A percentile compares a stretch with the other conserved stretches of the same genome.
Conservation (phyloP, 2,113 vertebrate genomes). For the Etheostoma cragini region DNA sequence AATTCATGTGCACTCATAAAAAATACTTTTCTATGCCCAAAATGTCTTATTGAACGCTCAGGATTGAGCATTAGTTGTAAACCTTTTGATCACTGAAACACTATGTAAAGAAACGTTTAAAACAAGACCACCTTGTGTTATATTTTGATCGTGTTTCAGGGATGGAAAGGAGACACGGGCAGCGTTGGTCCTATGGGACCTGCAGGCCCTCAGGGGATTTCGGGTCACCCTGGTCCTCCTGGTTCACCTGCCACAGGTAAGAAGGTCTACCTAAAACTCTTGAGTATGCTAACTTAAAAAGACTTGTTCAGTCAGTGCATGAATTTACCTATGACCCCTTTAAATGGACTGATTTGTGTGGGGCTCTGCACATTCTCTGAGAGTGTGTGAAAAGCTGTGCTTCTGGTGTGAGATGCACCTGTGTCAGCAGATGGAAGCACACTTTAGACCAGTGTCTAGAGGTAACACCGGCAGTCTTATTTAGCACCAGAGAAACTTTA, state of each 20-base stretch:
- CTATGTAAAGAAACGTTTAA: background rate
- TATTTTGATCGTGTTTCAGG: slow-evolving; percentile 81
- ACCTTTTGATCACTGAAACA: background rate
- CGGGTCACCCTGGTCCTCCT: slow-evolving; percentile 91
- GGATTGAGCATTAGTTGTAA: background rate
- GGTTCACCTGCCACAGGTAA: slow-evolving; percentile 90
- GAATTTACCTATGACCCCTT: background rate
- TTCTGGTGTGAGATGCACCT: slow-evolving; percentile 4
- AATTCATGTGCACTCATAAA: background rate
- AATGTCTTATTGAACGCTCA: background rate
- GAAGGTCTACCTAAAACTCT: slow-evolving; percentile 5
- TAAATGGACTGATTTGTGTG: background rate
- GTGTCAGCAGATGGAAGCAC: slow-evolving; percentile 42
- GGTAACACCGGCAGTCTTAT: slow-evolving; percentile 63
- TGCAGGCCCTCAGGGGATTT: slow-evolving; percentile 89
- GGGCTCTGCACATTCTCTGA: background rate
- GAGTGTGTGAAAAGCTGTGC: slow-evolving; percentile 12
- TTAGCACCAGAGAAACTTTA: slow-evolving; percentile 72
- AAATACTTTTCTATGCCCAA: background rate
- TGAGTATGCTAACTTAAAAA: background rate
- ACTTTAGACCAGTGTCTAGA: slow-evolving; percentile 52
- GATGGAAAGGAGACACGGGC: slow-evolving; percentile 91
- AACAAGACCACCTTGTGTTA: background rate
- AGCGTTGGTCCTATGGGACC: slow-evolving; percentile 89
- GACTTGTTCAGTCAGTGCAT: background rate